phyloP scores from a whole-genome alignment of 2,797 vertebrate genomes.

The Pyrocephalus nanus region DNA sequence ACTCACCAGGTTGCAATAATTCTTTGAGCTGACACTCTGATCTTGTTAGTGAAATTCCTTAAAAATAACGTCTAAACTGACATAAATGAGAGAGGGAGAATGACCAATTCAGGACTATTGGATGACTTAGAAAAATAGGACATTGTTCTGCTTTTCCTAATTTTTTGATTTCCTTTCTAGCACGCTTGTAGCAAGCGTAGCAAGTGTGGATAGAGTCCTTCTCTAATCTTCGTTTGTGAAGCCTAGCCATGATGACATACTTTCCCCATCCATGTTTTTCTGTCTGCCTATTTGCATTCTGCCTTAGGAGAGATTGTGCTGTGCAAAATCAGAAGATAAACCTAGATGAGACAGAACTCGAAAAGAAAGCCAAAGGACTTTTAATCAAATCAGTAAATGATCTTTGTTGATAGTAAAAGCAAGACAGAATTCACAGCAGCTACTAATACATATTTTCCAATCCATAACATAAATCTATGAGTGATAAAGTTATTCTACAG shows the following conservation, averaged over 20 bases:
- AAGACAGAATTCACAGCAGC: not conserved
- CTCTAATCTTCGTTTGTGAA: too few relatives aligned
- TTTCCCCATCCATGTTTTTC: not conserved
- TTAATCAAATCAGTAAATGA: not conserved
- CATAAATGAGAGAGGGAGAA: not conserved
- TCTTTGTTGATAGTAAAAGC: not conserved
- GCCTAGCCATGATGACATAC: too few relatives aligned
- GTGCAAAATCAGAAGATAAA: not conserved
- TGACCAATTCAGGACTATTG: not conserved
- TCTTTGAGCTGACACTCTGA: not conserved
- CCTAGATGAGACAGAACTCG: not conserved
- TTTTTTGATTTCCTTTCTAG: not conserved
- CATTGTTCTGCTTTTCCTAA: not conserved
- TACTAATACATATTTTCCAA: not conserved
- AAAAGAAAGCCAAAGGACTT: not conserved
- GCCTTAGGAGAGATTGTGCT: not conserved
- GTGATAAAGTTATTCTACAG: not conserved
- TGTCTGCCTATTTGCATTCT: not conserved
- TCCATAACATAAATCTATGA: not conserved
- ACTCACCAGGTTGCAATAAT: not conserved
- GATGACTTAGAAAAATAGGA: not conserved
- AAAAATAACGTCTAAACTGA: not conserved
- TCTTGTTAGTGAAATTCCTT: not conserved
- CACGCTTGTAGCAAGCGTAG: too few relatives aligned
- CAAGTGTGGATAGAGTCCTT: too few relatives aligned